phyloP scores from a whole-genome alignment of 2,113 vertebrate genomes.

The Hystrix brachyura region DNA sequence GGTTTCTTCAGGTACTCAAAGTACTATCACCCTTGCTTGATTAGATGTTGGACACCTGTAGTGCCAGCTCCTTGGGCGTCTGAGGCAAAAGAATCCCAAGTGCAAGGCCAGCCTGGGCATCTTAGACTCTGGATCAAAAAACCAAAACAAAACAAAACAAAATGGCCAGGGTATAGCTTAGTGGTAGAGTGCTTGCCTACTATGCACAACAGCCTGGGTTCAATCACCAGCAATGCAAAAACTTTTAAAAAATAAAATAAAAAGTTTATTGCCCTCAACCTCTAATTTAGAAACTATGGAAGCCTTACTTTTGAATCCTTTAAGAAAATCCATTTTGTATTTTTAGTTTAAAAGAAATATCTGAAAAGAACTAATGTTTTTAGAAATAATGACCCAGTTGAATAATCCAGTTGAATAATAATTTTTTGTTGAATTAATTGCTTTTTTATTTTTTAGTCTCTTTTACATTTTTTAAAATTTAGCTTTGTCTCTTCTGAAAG shows the following conservation, averaged over 20 bases:
- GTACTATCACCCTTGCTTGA: neutral
- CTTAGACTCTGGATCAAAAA: neutral
- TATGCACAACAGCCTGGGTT: neutral
- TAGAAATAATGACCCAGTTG: neutral
- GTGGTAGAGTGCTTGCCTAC: neutral
- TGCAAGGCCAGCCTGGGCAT: neutral
- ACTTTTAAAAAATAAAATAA: neutral
- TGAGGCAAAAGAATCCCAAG: neutral
- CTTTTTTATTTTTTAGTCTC: neutral
- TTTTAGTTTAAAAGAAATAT: slow-evolving; percentile 44
- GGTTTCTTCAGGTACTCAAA: neutral
- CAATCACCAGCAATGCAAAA: neutral
- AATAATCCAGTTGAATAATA: neutral
- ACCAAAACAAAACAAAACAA: neutral
- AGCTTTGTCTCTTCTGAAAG: neutral
- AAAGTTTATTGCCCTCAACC: neutral
- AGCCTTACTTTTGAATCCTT: slow-evolving; percentile 15
- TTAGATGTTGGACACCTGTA: neutral
- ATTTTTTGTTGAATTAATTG: neutral
- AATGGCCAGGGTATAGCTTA: neutral
- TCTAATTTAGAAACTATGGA: slow-evolving; percentile 24
- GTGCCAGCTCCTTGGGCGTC: neutral
- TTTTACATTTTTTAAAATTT: slow-evolving; percentile 43
- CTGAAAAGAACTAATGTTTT: neutral
- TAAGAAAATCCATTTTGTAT: slow-evolving; percentile 13